Evolutionary conservation across 2,113 vertebrate genomes (phyloP).

Genomic region (Sitta europaea): DNA sequence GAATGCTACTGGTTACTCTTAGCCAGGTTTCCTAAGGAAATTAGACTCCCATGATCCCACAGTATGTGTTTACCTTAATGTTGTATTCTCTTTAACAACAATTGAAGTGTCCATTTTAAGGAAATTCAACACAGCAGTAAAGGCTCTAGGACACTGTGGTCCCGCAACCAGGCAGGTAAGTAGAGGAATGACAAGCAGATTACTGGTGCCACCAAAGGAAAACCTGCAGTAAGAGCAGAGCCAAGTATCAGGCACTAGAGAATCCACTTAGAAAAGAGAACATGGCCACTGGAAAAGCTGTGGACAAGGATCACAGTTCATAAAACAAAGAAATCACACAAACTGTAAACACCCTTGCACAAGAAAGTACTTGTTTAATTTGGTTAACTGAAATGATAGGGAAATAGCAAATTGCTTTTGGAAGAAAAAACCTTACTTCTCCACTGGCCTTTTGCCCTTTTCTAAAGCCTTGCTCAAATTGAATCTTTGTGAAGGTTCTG

Average conservation of each 20-base stretch:
- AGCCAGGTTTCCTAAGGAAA: background rate
- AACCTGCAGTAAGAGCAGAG: background rate
- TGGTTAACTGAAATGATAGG: background rate
- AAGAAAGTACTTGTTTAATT: background rate
- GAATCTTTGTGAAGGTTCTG: constrained; percentile 34
- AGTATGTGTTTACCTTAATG: background rate
- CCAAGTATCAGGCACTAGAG: background rate
- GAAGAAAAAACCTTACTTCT: background rate
- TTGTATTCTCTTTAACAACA: background rate
- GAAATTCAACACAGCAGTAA: background rate
- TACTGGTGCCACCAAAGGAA: background rate
- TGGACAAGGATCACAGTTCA: background rate
- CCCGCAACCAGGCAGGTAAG: background rate
- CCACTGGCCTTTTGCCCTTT: constrained; percentile 2
- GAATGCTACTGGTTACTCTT: background rate
- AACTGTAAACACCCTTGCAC: background rate
- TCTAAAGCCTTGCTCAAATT: background rate
- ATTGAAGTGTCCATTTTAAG: background rate
- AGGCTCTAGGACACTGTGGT: background rate
- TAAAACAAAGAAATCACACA: background rate
- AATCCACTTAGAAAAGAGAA: background rate
- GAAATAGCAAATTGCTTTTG: background rate
- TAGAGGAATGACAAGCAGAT: background rate
- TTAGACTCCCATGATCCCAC: background rate
- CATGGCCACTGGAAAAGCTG: background rate